These are phyloP conservation scores for Gonocerus acuteangulatus DNA, from an alignment of 2,888 invertebrate genomes.

Conservation along the genomic window DNA sequence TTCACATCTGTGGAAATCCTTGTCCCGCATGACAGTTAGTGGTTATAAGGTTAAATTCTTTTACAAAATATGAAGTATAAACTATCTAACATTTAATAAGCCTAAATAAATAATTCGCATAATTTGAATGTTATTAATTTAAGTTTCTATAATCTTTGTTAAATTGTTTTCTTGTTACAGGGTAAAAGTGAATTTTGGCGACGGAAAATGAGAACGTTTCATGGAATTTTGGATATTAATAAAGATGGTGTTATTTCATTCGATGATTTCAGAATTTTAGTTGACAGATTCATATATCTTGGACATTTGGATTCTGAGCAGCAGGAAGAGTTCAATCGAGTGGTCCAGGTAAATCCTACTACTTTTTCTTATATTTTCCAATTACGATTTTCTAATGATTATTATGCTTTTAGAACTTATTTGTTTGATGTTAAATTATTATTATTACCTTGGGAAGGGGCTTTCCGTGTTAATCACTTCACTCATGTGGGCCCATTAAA, in stretches of 20 bases:
- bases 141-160: too few relatives aligned
- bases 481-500: too few relatives aligned
- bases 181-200: constrained; percentile 66
- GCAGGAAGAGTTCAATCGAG: constrained; percentile 59
- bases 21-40: too few relatives aligned
- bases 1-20: too few relatives aligned
- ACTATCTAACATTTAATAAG: too few relatives aligned
- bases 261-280: constrained; percentile 69
- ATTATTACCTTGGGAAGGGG: neutral
- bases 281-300: constrained; percentile 64
- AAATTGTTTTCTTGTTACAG: constrained; percentile 41
- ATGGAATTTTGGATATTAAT: constrained; percentile 73
- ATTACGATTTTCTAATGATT: neutral
- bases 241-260: constrained; percentile 77
- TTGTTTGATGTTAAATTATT: neutral
- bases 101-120: too few relatives aligned
- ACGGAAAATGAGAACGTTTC: constrained; percentile 76
- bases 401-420: neutral
- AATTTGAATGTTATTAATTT: too few relatives aligned
- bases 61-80: too few relatives aligned
- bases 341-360: constrained; percentile 55
- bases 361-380: neutral
- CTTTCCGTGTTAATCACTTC: neutral
- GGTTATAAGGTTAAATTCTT: too few relatives aligned
- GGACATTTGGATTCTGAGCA: constrained; percentile 63